These are phyloP conservation scores for Lumbricus terrestris DNA, from an alignment of 2,888 invertebrate species.

Conservation along the genomic window DNA sequence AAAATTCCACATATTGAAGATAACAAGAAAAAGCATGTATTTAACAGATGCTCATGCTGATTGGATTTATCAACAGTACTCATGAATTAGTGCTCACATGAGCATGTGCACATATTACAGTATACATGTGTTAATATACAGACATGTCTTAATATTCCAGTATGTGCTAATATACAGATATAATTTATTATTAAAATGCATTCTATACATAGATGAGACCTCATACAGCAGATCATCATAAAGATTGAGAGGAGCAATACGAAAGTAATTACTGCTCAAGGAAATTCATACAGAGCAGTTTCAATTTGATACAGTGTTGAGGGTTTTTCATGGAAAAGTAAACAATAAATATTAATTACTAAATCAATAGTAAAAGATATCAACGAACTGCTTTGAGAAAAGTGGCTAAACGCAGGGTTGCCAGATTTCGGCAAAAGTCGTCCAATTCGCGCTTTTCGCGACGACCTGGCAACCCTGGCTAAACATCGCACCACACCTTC, in stretches of 20 bases:
- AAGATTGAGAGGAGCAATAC: neutral
- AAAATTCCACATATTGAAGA: neutral
- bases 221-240: neutral
- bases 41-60: neutral
- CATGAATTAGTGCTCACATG: neutral
- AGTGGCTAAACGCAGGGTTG: no score
- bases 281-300: no score
- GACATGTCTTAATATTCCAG: no score
- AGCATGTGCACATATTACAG: no score
- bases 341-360: no score
- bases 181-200: no score
- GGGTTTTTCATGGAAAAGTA: neutral
- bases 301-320: neutral
- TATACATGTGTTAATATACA: no score
- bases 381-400: no score
- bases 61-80: neutral
- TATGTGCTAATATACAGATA: no score
- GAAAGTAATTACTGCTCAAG: neutral
- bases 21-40: neutral
- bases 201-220: neutral
- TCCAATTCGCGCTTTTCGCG: no score
- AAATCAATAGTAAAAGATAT: neutral
- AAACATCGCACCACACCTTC: constrained; percentile 59
- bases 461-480: no score
- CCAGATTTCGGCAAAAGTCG: no score